Evolutionary conservation across 2,888 invertebrate species (phyloP).

Genomic region (Heliconius hortense): DNA sequence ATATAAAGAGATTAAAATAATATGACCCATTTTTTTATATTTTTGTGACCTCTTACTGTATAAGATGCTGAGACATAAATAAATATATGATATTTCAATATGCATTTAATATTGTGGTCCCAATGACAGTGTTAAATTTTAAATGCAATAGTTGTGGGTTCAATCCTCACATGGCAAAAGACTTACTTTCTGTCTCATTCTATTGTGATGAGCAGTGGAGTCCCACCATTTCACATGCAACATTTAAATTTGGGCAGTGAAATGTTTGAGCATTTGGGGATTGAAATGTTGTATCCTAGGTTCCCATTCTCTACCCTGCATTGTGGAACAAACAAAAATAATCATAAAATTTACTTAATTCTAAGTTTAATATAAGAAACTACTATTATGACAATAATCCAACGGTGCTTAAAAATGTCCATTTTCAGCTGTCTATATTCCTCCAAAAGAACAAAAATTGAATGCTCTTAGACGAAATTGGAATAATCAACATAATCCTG

Average conservation of each 20-base stretch:
- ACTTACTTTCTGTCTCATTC: too few species aligned
- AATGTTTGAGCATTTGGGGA: too few species aligned
- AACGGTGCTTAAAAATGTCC: slow-evolving; percentile 5
- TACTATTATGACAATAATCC: slow-evolving; percentile 17
- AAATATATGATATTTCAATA: too few species aligned
- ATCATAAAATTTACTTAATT: too few species aligned
- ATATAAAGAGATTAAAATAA: not conserved
- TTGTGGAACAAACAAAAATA: not conserved
- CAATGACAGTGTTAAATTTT: not conserved
- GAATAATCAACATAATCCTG: slow-evolving; percentile 72
- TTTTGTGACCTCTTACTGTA: not conserved
- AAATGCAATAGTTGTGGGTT: too few species aligned
- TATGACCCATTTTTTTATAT: not conserved
- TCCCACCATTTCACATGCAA: too few species aligned
- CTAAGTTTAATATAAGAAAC: too few species aligned
- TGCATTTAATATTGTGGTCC: too few species aligned
- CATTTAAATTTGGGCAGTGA: too few species aligned
- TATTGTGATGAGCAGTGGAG: too few species aligned
- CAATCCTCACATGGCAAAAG: too few species aligned
- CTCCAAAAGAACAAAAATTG: slow-evolving; percentile 84
- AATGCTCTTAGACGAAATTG: slow-evolving; percentile 82
- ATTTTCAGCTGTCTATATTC: slow-evolving; percentile 84
- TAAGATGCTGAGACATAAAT: too few species aligned
- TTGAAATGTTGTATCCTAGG: not conserved
- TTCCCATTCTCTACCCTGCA: not conserved